A percentile compares a stretch with the other conserved stretches of the same genome.
These are phyloP conservation scores for Tricholauxania praeusta DNA, from an alignment of 2,888 invertebrate species.

Conservation along the genomic window DNA sequence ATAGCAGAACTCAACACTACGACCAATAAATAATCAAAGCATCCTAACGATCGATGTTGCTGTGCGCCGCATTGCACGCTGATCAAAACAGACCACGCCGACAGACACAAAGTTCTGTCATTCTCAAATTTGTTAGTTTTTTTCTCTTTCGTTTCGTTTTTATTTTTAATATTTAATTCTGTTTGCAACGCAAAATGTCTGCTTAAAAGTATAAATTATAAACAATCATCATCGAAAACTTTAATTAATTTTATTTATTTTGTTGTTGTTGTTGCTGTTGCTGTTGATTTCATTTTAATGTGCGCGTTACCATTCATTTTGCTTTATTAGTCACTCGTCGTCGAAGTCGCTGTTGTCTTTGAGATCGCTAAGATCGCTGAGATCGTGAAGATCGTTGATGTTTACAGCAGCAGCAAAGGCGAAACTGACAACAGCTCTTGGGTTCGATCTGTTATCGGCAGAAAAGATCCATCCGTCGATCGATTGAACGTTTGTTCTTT, in stretches of 20 bases:
- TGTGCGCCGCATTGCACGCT: too few species aligned
- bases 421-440: conserved; percentile 2
- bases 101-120: too few species aligned
- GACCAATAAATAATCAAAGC: too few species aligned
- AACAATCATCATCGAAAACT: conserved; percentile 24
- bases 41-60: too few species aligned
- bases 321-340: conserved; percentile 5
- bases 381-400: background rate
- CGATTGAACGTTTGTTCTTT: conserved; percentile 6
- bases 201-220: conserved; percentile 26
- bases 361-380: background rate
- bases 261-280: conserved; percentile 21
- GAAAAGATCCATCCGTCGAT: conserved; percentile 14
- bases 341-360: background rate
- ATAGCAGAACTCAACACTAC: too few species aligned
- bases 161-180: background rate
- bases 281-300: conserved; percentile 32
- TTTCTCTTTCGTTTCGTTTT: background rate
- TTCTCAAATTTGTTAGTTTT: conserved; percentile 8
- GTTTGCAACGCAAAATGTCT: background rate
- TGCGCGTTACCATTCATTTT: conserved; percentile 14
- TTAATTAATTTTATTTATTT: conserved; percentile 37
- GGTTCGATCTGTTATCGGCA: conserved; percentile 5
- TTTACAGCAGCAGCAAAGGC: background rate
- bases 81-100: too few species aligned